Conservation (phyloP, 2,888 invertebrate species). For the Ophonus ardosiacus region DNA sequence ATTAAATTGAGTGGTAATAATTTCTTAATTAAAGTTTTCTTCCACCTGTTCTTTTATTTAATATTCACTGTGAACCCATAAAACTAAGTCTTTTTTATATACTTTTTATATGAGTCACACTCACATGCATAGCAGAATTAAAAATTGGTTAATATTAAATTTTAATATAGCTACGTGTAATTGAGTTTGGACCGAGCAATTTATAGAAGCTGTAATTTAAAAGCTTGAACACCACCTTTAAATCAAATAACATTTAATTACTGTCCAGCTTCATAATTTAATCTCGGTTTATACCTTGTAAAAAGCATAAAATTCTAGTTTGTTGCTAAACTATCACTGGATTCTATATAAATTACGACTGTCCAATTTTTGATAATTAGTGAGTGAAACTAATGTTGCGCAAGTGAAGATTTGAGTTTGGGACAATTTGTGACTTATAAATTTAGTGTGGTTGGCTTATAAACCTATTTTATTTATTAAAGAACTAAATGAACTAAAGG, state of each 20-base stretch:
- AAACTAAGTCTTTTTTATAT: not conserved
- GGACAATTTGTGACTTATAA: too few species aligned
- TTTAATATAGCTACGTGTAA: constrained; percentile 23
- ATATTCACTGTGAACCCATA: not conserved
- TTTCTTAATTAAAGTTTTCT: constrained; percentile 12
- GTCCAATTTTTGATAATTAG: not conserved
- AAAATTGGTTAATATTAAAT: constrained; percentile 40
- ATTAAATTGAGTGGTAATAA: not conserved
- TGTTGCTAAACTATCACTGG: not conserved
- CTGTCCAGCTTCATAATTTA: constrained; percentile 7
- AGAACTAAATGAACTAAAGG: too few species aligned
- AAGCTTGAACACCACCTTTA: constrained; percentile 11
- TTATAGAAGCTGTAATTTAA: constrained; percentile 27
- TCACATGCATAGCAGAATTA: not conserved
- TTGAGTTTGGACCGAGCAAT: constrained; percentile 14
- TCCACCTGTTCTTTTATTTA: constrained; percentile 2
- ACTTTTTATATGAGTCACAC: not conserved
- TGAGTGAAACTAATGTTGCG: not conserved
- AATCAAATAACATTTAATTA: constrained; percentile 31
- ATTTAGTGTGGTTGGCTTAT: too few species aligned
- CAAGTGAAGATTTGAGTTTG: too few species aligned
- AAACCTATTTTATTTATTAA: too few species aligned
- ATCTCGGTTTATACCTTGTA: constrained; percentile 14
- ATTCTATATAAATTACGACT: not conserved
- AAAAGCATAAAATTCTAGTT: constrained; percentile 11